Evolutionary conservation across 92 coral and sea anemone genomes (phyloP).

Genomic region (Phymanthus crucifer): DNA sequence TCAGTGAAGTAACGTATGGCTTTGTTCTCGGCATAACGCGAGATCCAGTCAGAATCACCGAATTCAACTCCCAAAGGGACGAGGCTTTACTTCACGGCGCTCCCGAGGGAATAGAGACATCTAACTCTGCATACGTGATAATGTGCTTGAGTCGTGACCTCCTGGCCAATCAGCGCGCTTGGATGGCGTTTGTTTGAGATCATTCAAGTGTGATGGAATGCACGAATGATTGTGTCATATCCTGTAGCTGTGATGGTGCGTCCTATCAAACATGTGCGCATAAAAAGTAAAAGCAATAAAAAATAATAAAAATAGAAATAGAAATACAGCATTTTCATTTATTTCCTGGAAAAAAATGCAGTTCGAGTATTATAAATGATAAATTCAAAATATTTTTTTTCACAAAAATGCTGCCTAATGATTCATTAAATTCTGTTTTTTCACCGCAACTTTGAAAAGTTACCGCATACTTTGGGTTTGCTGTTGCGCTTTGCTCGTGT

Average conservation of each 20-base stretch:
- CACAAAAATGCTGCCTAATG: too few species aligned
- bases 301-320: too few species aligned
- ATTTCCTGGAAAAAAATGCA: too few species aligned
- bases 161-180: conserved; percentile 23
- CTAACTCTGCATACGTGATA: conserved; percentile 23
- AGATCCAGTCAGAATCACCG: conserved; percentile 53
- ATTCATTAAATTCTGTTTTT: too few species aligned
- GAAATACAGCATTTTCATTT: too few species aligned
- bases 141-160: conserved; percentile 16
- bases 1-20: conserved; percentile 52
- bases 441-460: too few species aligned
- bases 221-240: conserved; percentile 12
- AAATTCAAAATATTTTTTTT: too few species aligned
- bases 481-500: too few species aligned
- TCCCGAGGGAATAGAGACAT: conserved; percentile 92
- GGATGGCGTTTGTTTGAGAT: conserved; percentile 18
- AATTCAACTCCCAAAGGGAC: conserved; percentile 87
- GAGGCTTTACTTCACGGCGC: conserved; percentile 23
- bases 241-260: conserved; percentile 17
- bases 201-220: conserved; percentile 38
- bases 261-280: not conserved
- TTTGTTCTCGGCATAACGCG: conserved; percentile 61
- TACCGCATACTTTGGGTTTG: too few species aligned
- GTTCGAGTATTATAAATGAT: too few species aligned
- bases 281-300: too few species aligned